These are phyloP conservation scores for Watsonalla cultraria DNA, from an alignment of 2,888 invertebrate species.

Conservation along the genomic window DNA sequence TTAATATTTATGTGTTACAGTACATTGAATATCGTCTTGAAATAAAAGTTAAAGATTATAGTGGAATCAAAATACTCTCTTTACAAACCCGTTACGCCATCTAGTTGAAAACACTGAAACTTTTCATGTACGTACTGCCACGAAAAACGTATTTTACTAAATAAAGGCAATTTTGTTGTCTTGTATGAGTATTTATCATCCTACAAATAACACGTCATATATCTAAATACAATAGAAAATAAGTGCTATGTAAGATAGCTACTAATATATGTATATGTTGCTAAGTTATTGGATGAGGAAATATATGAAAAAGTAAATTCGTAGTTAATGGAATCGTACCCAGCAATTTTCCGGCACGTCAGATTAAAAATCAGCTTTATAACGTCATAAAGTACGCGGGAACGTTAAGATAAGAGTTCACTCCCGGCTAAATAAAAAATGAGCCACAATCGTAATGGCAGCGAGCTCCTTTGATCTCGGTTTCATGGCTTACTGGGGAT, in stretches of 20 bases:
- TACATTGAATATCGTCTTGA: neutral
- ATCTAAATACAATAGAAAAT: too few relatives aligned
- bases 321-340: conserved; percentile 39
- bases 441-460: conserved; percentile 76
- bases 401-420: conserved; percentile 72
- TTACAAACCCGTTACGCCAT: neutral
- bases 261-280: neutral
- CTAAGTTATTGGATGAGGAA: neutral
- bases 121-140: neutral
- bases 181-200: too few relatives aligned
- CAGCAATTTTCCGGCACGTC: conserved; percentile 55
- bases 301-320: conserved; percentile 19
- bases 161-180: too few relatives aligned
- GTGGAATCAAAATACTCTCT: neutral
- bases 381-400: conserved; percentile 72
- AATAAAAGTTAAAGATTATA: neutral
- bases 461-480: conserved; percentile 73
- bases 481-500: conserved; percentile 73
- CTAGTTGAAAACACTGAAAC: neutral
- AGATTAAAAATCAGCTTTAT: conserved; percentile 79
- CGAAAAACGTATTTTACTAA: too few relatives aligned
- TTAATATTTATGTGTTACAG: too few relatives aligned
- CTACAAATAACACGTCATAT: too few relatives aligned
- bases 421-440: conserved; percentile 74
- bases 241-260: too few relatives aligned